Percentiles rank a stretch among this genome's conserved stretches.
These are phyloP conservation scores for Melanostigma gelatinosum DNA, from an alignment of 2,113 vertebrate species.

Conservation along the genomic window DNA sequence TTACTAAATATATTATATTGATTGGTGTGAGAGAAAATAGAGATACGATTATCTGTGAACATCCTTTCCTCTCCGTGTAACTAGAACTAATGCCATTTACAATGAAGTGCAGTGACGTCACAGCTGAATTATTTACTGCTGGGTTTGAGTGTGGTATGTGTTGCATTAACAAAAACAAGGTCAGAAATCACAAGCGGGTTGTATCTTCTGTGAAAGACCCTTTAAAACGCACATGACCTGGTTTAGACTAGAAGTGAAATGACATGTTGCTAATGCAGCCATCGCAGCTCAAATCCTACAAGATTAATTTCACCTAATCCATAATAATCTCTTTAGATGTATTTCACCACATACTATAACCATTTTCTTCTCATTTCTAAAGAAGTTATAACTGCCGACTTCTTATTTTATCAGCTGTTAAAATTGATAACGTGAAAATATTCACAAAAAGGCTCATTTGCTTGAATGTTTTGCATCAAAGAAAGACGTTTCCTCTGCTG, in stretches of 20 bases:
- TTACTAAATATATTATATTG: background rate
- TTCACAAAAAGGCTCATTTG: background rate
- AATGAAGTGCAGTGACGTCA: conserved; percentile 27
- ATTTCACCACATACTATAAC: conserved; percentile 20
- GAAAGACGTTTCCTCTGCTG: conserved; percentile 35
- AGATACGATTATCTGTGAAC: background rate
- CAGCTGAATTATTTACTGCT: conserved; percentile 40
- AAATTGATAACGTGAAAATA: background rate
- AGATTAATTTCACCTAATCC: conserved; percentile 76
- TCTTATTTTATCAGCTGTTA: conserved; percentile 6
- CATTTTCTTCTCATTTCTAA: conserved; percentile 12
- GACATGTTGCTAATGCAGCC: conserved; percentile 75
- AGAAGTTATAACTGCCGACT: background rate
- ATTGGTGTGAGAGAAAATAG: background rate
- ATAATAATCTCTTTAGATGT: conserved; percentile 64
- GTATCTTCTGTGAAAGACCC: conserved; percentile 21
- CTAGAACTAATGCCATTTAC: background rate
- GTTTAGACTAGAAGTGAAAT: conserved; percentile 68
- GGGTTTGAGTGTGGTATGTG: conserved; percentile 4
- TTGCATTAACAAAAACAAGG: conserved; percentile 53
- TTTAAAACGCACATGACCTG: conserved; percentile 71
- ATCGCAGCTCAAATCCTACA: conserved; percentile 68
- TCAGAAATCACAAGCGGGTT: conserved; percentile 47
- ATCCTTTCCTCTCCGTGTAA: background rate
- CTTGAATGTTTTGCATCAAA: conserved; percentile 18